Base-by-base conservation (phyloP, 2,888 invertebrate species). In the Agrypnus murinus region DNA sequence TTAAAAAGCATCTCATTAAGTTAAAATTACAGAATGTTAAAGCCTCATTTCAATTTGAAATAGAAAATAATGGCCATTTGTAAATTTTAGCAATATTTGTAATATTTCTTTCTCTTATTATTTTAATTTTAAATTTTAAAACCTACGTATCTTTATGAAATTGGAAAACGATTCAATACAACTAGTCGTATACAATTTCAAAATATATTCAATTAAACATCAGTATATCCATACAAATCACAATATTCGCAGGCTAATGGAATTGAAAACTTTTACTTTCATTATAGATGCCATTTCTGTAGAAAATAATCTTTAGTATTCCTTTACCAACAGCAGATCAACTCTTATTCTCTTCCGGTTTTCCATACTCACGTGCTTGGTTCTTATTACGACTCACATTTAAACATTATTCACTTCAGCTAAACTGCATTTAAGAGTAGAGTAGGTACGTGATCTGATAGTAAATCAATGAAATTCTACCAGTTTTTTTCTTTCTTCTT, bases 221-320 rank as follows among this genome's bases (percentile, higher is more conserved):
- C 19, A 10, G 46, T 46, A 32, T 31, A 12, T 50, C 50, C 50
- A 12, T 50, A 50, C 31, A 50, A n/a, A 31, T 5, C n/a, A 10
- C 10, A 50, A 50, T 50, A 31, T 3, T 12, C 50, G 6, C n/a
- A 14, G 1, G 12, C 8, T 48, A 32, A n/a, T 17, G 12, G 15
- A 32, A 53, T 40, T 36, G n/a, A 60, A 38, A 59, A 70, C 69
- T 70, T 70, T 70, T 70, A 70, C 69, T 70, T 70, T 70, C 65
- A 43, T 70, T 59, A 40, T 58, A 50, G 48, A 65, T 53, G 38
- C 53, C 31, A 57, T 25, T 38, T 50, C 32, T 17, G 48, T 64
- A 31, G 32, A 40, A 15, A 38, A 69, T 58, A 25, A 15, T 31
- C 32, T 45, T 15, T 34, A 60, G 58, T 69, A 69, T 64, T 64